Percentiles rank a stretch among this genome's conserved stretches.
Conservation (phyloP, 1,140 invertebrate species). For the Drosophila melanica region DNA sequence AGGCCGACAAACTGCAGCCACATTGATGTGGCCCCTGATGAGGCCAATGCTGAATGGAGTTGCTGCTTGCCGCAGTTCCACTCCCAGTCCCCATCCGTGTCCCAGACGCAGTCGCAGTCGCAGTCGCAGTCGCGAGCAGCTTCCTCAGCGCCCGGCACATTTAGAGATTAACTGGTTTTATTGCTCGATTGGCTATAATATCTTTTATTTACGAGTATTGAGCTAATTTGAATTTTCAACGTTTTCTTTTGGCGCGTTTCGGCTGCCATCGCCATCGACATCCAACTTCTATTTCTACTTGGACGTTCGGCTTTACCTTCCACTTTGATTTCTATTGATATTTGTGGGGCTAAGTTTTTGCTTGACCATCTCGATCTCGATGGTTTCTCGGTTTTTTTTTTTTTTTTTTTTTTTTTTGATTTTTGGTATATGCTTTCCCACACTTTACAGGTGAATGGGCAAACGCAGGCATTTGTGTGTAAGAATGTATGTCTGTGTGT, state of each 20-base stretch:
- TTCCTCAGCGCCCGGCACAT: constrained; percentile 63
- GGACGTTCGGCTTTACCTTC: constrained; percentile 39
- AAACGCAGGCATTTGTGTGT: constrained; percentile 19
- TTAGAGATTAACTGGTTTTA: constrained; percentile 84
- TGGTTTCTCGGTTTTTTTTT: constrained; percentile 49
- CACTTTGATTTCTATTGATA: constrained; percentile 54
- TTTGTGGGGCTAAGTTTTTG: constrained; percentile 39
- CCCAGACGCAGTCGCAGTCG: constrained; percentile 25
- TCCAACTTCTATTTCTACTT: constrained; percentile 40
- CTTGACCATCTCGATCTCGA: constrained; percentile 44
- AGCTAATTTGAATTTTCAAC: constrained; percentile 84
- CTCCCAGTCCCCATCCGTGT: constrained; percentile 1
- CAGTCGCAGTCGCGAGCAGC: constrained; percentile 10
- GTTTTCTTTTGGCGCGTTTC: constrained; percentile 70
- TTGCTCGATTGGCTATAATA: constrained; percentile 82
- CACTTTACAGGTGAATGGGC: constrained; percentile 82
- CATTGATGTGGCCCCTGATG: constrained; percentile 11
- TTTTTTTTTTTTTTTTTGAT: too few species aligned
- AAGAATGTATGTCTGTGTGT: background rate
- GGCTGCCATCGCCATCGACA: constrained; percentile 17
- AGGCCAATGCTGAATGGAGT: constrained; percentile 28
- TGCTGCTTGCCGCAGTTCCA: constrained; percentile 20
- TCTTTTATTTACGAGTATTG: constrained; percentile 83
- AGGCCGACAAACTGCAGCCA: constrained; percentile 26
- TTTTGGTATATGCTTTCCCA: constrained; percentile 77